Conservation (phyloP, 2,888 invertebrate genomes). For the Eupithecia centaureata region DNA sequence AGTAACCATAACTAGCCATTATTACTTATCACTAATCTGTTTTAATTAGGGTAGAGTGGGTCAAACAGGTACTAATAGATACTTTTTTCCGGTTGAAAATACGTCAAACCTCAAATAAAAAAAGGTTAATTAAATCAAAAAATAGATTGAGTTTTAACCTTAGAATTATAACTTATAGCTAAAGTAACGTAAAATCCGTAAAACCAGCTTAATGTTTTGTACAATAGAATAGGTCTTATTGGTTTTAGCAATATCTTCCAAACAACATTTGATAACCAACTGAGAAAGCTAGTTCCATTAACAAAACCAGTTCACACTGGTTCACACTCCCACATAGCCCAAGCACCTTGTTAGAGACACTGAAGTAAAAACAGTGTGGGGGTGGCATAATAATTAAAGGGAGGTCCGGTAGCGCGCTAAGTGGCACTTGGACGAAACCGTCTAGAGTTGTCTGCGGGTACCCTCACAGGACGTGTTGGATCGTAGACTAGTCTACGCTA, state of each 20-base stretch:
- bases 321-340: conserved; percentile 30
- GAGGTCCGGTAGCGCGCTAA: conserved; percentile 64
- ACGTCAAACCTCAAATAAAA: too few species aligned
- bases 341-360: conserved; percentile 42
- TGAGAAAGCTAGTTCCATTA: neutral
- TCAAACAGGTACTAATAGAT: too few species aligned
- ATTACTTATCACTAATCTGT: too few species aligned
- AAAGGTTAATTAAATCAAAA: too few species aligned
- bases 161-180: too few species aligned
- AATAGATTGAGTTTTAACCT: too few species aligned
- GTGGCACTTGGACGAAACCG: conserved; percentile 79
- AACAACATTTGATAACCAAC: neutral
- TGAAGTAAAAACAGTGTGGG: conserved; percentile 41
- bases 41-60: too few species aligned
- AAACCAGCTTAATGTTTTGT: too few species aligned
- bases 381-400: conserved; percentile 48
- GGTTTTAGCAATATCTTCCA: neutral
- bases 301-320: conserved; percentile 18
- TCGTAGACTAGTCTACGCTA: neutral
- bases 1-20: too few species aligned
- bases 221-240: neutral
- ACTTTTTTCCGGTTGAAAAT: too few species aligned
- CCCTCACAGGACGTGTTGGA: conserved; percentile 50
- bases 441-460: conserved; percentile 76
- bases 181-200: too few species aligned